Conservation (phyloP, 2,113 vertebrate genomes). For the Rhineura floridana region DNA sequence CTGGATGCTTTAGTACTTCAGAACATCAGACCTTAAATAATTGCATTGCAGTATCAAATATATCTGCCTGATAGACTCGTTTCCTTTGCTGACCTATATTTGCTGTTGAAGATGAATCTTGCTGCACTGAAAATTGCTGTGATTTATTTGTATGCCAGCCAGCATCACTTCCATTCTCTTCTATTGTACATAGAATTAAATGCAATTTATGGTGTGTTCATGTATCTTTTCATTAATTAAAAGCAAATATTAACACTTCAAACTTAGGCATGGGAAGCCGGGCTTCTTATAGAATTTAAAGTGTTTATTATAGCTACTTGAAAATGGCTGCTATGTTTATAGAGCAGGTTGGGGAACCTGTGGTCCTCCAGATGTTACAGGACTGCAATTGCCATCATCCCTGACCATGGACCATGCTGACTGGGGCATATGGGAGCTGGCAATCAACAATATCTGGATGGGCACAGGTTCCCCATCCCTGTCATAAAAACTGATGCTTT, state of each 20-base stretch:
- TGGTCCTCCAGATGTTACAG: too few relatives aligned
- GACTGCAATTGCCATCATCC: too few relatives aligned
- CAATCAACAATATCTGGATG: too few relatives aligned
- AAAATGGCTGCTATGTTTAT: neutral
- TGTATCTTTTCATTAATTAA: slow-evolving; percentile 31
- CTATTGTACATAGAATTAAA: slow-evolving; percentile 33
- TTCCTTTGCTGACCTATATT: slow-evolving; percentile 28
- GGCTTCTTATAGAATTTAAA: neutral
- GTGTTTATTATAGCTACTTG: slow-evolving; percentile 4
- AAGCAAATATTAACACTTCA: slow-evolving; percentile 32
- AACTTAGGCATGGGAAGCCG: neutral
- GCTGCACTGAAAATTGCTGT: slow-evolving; percentile 8
- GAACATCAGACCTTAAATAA: slow-evolving; percentile 19
- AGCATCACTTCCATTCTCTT: neutral
- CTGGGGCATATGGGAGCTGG: too few relatives aligned
- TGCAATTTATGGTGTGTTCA: slow-evolving; percentile 16
- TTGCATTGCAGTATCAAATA: slow-evolving; percentile 26
- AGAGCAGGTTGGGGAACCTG: neutral
- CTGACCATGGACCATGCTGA: too few relatives aligned
- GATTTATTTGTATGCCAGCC: slow-evolving; percentile 31
- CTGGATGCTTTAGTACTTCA: slow-evolving; percentile 12
- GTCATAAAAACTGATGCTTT: neutral
- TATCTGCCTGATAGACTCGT: slow-evolving; percentile 20
- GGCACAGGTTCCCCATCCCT: too few relatives aligned
- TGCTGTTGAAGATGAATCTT: slow-evolving; percentile 28